Evolutionary conservation across 2,797 vertebrate genomes (phyloP).

Genomic region (Orientallactaga sibirica): DNA sequence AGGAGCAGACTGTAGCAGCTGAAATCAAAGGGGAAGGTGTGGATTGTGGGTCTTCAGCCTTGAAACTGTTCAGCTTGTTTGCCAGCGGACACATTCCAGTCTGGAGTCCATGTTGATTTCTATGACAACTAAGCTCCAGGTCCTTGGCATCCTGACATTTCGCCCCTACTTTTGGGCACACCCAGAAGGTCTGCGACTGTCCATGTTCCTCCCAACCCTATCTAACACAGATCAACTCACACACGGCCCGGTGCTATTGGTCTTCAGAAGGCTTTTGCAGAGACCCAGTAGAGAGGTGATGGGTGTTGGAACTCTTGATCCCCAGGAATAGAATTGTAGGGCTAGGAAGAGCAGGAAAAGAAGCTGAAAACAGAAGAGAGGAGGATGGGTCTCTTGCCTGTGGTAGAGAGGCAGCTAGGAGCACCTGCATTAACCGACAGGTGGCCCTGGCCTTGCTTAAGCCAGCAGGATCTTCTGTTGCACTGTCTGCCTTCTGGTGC

Average conservation of each 20-base stretch:
- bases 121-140: conserved; percentile 84
- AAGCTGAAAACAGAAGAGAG: conserved; percentile 3
- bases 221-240: not conserved
- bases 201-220: not conserved
- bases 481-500: not conserved
- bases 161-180: not conserved
- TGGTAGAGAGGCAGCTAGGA: not conserved
- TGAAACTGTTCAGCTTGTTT: conserved; percentile 71
- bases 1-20: conserved; percentile 75
- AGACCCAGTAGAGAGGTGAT: not conserved
- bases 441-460: not conserved
- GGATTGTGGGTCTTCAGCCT: conserved; percentile 86
- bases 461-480: not conserved
- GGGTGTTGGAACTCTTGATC: not conserved
- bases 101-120: conserved; percentile 90
- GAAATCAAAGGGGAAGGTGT: conserved; percentile 88
- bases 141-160: not conserved
- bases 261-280: not conserved
- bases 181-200: not conserved
- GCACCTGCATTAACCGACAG: not conserved
- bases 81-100: conserved; percentile 89
- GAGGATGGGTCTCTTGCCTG: not conserved
- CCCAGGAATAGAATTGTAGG: conserved; percentile 9
- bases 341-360: not conserved
- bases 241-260: not conserved